A percentile compares a stretch with the other conserved stretches of the same genome.
These are phyloP conservation scores for Pangasianodon hypophthalmus DNA, from an alignment of 2,113 vertebrate genomes.

Conservation along the genomic window DNA sequence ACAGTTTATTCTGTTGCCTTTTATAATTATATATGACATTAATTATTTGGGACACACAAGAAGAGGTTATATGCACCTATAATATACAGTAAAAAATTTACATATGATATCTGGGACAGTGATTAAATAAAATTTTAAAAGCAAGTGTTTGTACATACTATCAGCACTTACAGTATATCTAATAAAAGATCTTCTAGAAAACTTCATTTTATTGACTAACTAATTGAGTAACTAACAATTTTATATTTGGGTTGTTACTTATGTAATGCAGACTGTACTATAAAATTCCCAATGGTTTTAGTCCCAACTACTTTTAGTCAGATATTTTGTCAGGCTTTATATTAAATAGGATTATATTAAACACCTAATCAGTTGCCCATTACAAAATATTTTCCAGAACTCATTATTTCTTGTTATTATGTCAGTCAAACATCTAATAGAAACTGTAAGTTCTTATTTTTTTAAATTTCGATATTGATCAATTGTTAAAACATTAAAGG, in stretches of 20 bases:
- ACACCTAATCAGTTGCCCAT: neutral
- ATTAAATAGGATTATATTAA: neutral
- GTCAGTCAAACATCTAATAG: too few species aligned
- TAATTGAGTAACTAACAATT: neutral
- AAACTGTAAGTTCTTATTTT: too few species aligned
- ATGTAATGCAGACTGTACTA: neutral
- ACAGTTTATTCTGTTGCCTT: neutral
- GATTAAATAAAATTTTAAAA: neutral
- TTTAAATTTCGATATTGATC: neutral
- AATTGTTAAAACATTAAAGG: neutral
- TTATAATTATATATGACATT: neutral
- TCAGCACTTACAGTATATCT: neutral
- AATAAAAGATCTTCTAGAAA: neutral
- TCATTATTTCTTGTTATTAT: neutral
- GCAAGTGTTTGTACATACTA: neutral
- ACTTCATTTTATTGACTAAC: neutral
- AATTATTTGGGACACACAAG: neutral
- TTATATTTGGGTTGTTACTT: neutral
- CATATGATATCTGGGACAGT: neutral
- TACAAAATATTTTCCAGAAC: neutral
- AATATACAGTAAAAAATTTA: neutral
- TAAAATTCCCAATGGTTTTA: neutral
- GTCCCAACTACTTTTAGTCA: too few species aligned
- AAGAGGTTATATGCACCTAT: neutral
- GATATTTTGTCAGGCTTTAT: neutral